Conservation (phyloP, 2,888 invertebrate genomes). For the Spilosoma lubricipeda region DNA sequence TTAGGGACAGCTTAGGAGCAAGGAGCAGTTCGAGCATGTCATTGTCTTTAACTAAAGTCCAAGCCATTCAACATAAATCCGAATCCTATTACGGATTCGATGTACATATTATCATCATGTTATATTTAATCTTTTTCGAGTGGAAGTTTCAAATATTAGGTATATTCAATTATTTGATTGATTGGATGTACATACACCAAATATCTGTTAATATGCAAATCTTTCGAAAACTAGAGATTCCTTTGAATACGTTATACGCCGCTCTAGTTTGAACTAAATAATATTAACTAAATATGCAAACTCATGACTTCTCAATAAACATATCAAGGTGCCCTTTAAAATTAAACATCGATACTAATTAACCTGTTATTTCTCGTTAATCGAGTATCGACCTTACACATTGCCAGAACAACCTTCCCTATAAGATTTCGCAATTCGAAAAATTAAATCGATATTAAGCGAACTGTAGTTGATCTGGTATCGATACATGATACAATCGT, state of each 20-base stretch:
- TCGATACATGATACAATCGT: conserved; percentile 47
- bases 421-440: conserved; percentile 60
- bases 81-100: background rate
- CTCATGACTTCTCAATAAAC: background rate
- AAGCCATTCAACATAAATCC: background rate
- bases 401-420: conserved; percentile 57
- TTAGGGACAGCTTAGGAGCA: background rate
- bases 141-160: background rate
- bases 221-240: background rate
- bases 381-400: conserved; percentile 24
- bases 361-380: conserved; percentile 24
- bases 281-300: background rate
- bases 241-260: background rate
- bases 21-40: no score
- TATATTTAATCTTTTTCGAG: conserved; percentile 2
- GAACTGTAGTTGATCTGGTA: conserved; percentile 56
- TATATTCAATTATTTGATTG: background rate
- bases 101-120: conserved; percentile 2
- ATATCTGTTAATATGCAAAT: background rate
- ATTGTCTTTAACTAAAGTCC: background rate
- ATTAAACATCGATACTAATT: conserved; percentile 9
- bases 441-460: conserved; percentile 46
- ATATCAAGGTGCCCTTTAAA: background rate
- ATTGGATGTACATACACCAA: background rate
- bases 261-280: background rate